These are phyloP conservation scores for Labeo rohita DNA, from an alignment of 2,113 vertebrate species.

Conservation along the genomic window DNA sequence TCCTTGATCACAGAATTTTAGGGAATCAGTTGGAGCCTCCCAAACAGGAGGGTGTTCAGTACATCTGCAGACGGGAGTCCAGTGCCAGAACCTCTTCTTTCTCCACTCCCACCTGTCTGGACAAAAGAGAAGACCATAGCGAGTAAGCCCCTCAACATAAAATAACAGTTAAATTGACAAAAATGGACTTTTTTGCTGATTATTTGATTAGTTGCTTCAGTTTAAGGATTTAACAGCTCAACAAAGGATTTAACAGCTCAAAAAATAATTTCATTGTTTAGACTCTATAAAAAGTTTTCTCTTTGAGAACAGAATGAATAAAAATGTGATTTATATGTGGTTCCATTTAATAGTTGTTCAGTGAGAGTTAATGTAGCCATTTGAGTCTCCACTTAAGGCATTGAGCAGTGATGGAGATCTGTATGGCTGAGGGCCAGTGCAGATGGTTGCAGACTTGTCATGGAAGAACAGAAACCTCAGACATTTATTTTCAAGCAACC, in stretches of 20 bases:
- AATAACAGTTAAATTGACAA: too few species aligned
- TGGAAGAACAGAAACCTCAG: background rate
- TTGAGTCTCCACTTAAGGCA: background rate
- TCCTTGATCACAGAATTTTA: conserved; percentile 68
- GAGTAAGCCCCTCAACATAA: conserved; percentile 64
- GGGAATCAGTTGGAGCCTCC: conserved; percentile 79
- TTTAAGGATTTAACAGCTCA: background rate
- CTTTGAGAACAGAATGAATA: background rate
- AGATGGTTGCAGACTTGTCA: background rate
- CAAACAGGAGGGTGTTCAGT: conserved; percentile 79
- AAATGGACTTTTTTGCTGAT: background rate
- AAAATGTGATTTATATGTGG: background rate
- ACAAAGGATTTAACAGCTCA: background rate
- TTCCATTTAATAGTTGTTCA: background rate
- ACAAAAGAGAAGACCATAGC: conserved; percentile 62
- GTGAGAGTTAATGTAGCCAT: background rate
- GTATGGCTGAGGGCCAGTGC: conserved; percentile 1
- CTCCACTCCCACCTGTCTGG: conserved; percentile 44
- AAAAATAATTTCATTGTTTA: background rate
- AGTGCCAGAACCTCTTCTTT: background rate
- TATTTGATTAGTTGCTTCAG: background rate
- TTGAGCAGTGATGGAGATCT: background rate
- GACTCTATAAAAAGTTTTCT: background rate
- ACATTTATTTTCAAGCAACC: background rate
- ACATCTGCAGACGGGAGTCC: conserved; percentile 67